A percentile compares a stretch with the other conserved stretches of the same genome.
Conservation (phyloP, 2,888 invertebrate species). For the Leptarthrus brevirostris region DNA sequence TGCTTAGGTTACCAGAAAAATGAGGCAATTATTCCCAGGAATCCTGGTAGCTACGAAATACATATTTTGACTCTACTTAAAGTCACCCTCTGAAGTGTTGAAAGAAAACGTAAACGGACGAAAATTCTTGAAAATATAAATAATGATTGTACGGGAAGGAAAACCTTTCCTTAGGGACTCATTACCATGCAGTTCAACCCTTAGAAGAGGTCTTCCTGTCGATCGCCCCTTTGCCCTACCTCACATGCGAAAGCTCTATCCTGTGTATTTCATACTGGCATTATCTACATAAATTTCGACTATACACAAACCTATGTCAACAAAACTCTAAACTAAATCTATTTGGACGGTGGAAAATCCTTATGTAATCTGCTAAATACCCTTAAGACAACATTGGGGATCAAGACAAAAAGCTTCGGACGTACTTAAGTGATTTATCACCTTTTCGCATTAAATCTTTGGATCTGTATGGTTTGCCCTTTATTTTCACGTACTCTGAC, state of each 20-base stretch:
- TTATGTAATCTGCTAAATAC: conserved; percentile 55
- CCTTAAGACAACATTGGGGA: conserved; percentile 55
- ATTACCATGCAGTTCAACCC: conserved; percentile 50
- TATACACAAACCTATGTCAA: conserved; percentile 53
- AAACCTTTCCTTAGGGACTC: conserved; percentile 49
- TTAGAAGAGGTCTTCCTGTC: conserved; percentile 39
- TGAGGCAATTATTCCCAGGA: conserved; percentile 14
- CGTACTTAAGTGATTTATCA: conserved; percentile 55
- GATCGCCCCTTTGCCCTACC: conserved; percentile 14
- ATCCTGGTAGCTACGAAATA: conserved; percentile 10
- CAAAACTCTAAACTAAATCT: conserved; percentile 55
- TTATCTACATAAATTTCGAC: conserved; percentile 51
- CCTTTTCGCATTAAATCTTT: conserved; percentile 53
- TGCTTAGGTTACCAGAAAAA: no score
- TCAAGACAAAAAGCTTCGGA: conserved; percentile 55
- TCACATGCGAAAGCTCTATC: not conserved
- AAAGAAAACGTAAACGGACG: conserved; percentile 30
- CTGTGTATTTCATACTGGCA: conserved; percentile 14
- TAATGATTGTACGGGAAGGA: conserved; percentile 49
- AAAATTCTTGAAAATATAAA: conserved; percentile 50
- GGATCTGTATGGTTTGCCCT: conserved; percentile 36
- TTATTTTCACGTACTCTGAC: conserved; percentile 18
- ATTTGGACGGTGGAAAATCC: conserved; percentile 55
- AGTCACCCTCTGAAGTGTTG: conserved; percentile 9
- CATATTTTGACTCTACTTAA: conserved; percentile 28